Percentiles rank a stretch among this genome's conserved stretches.
Conservation (phyloP, 2,888 invertebrate genomes). For the Rhagonycha fulva region DNA sequence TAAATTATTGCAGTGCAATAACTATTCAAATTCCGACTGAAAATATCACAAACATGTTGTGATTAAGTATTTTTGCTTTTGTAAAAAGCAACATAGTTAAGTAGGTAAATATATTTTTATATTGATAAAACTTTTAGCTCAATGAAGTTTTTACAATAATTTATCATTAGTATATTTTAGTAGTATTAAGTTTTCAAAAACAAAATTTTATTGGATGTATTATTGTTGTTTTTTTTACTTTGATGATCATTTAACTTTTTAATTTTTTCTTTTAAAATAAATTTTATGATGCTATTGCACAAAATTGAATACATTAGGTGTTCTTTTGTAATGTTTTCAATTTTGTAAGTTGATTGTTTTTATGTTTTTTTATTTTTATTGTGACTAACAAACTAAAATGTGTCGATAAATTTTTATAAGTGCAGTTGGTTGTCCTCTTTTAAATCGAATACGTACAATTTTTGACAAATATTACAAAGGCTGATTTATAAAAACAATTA, state of each 20-base stretch:
- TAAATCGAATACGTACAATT: neutral
- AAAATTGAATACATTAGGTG: neutral
- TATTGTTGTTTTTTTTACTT: neutral
- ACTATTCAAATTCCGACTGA: neutral
- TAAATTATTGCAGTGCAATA: neutral
- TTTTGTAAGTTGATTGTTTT: too few species aligned
- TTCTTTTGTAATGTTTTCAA: too few species aligned
- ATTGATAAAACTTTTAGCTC: slow-evolving; percentile 14
- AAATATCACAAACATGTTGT: neutral
- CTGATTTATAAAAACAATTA: neutral
- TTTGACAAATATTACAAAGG: slow-evolving; percentile 9
- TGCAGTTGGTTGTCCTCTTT: neutral
- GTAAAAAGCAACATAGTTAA: neutral
- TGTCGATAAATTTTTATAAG: neutral
- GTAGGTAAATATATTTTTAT: slow-evolving; percentile 15
- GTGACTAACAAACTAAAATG: neutral
- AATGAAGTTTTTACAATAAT: neutral
- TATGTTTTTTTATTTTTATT: neutral
- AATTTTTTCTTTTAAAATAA: neutral
- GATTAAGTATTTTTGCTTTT: slow-evolving; percentile 6
- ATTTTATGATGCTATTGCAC: neutral
- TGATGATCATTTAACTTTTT: neutral
- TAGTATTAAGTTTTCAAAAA: slow-evolving; percentile 4
- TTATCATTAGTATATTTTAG: neutral
- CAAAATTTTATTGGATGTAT: neutral